Evolutionary conservation across 1,140 invertebrate species (phyloP).

Genomic region (Muscidifurax raptorellus): DNA sequence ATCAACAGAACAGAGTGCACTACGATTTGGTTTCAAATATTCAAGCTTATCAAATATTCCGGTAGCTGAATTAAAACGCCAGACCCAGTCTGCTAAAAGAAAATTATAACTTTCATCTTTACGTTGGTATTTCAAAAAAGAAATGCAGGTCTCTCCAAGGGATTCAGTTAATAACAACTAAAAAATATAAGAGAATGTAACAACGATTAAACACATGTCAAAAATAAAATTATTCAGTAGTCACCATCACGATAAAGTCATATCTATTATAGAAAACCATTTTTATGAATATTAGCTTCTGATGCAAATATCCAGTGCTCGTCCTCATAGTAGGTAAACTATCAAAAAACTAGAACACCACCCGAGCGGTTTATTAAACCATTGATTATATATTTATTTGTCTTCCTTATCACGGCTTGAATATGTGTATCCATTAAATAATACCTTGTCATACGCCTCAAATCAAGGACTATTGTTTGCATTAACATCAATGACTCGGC

Average conservation of each 20-base stretch:
- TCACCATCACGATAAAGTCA: constrained; percentile 1
- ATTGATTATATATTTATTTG: too few species aligned
- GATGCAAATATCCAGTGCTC: too few species aligned
- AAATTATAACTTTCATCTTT: constrained; percentile 22
- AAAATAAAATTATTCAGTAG: not conserved
- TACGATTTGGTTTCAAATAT: constrained; percentile 51
- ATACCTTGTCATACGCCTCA: not conserved
- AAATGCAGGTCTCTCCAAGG: constrained; percentile 49
- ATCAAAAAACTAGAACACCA: too few species aligned
- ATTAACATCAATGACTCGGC: constrained; percentile 27
- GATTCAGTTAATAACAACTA: constrained; percentile 28
- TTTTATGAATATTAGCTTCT: not conserved
- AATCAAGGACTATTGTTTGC: not conserved
- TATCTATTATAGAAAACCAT: constrained; percentile 1
- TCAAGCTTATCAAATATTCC: constrained; percentile 56
- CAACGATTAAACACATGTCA: not conserved
- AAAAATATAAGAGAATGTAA: not conserved
- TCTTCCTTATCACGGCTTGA: not conserved
- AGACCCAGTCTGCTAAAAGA: constrained; percentile 45
- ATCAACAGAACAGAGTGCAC: constrained; percentile 57
- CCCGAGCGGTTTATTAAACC: too few species aligned
- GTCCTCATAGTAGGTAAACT: too few species aligned
- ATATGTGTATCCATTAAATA: not conserved
- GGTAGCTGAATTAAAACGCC: constrained; percentile 49
- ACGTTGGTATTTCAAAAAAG: constrained; percentile 40